Conservation (phyloP, 1,140 invertebrate genomes). For the Panagrolaimus sp. region DNA sequence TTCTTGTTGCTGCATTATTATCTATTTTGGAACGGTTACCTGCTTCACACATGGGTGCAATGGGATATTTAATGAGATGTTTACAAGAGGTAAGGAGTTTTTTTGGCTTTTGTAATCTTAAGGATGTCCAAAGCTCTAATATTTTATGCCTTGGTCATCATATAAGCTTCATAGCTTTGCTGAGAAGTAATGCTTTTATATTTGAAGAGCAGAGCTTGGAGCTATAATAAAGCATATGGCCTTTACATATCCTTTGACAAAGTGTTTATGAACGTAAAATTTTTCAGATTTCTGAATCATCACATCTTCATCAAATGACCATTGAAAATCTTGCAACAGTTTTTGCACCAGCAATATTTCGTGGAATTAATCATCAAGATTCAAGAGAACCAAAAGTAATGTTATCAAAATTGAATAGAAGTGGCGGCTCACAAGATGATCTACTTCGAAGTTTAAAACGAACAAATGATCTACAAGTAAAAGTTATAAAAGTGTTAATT, state of each 20-base stretch:
- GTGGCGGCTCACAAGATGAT: slow-evolving; percentile 15
- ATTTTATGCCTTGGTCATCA: too few species aligned
- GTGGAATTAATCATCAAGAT: background rate
- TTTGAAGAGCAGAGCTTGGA: too few species aligned
- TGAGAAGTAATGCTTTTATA: too few species aligned
- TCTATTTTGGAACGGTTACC: slow-evolving; percentile 17
- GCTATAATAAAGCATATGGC: background rate
- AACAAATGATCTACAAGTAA: slow-evolving; percentile 17
- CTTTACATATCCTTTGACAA: background rate
- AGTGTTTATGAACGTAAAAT: too few species aligned
- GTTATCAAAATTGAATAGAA: too few species aligned
- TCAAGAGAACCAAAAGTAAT: background rate
- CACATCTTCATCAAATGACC: slow-evolving; percentile 24
- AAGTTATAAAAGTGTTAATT: slow-evolving; percentile 24
- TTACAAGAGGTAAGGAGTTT: slow-evolving; percentile 21
- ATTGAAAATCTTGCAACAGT: slow-evolving; percentile 25
- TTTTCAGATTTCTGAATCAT: slow-evolving; percentile 16
- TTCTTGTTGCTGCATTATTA: background rate
- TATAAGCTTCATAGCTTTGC: too few species aligned
- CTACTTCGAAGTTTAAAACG: slow-evolving; percentile 14
- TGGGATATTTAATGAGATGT: slow-evolving; percentile 23
- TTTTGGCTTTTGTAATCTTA: too few species aligned
- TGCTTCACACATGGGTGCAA: slow-evolving; percentile 9
- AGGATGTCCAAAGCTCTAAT: too few species aligned
- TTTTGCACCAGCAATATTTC: slow-evolving; percentile 27